Percentiles rank a stretch among this genome's conserved stretches.
These are phyloP conservation scores for Fratercula arctica DNA, from an alignment of 2,797 vertebrate genomes.

Conservation along the genomic window DNA sequence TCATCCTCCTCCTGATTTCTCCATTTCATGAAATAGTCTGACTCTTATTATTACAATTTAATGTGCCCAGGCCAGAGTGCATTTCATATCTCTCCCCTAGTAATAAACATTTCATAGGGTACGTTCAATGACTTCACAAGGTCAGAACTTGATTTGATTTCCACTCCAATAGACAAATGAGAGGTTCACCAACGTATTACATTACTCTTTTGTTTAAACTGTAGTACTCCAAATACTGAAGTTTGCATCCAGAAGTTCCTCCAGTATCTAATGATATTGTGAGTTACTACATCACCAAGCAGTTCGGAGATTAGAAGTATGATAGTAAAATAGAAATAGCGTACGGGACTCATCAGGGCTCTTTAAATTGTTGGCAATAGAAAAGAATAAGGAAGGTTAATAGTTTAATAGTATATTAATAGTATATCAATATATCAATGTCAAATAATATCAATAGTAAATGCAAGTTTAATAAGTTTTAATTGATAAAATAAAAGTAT, in stretches of 20 bases:
- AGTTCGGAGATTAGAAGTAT: background rate
- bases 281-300: background rate
- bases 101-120: background rate
- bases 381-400: background rate
- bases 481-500: background rate
- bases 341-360: background rate
- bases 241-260: background rate
- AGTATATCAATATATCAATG: no score
- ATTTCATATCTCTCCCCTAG: background rate
- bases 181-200: background rate
- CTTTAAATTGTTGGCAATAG: background rate
- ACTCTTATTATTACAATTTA: background rate
- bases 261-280: background rate
- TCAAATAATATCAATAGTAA: background rate
- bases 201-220: background rate
- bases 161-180: background rate
- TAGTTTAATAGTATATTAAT: no score
- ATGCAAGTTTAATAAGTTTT: background rate
- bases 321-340: background rate
- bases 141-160: background rate
- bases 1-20: background rate
- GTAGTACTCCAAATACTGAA: background rate
- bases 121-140: background rate
- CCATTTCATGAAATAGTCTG: background rate
- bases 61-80: background rate